Conservation (phyloP, 1,140 invertebrate genomes). For the Drosophila dunni region DNA sequence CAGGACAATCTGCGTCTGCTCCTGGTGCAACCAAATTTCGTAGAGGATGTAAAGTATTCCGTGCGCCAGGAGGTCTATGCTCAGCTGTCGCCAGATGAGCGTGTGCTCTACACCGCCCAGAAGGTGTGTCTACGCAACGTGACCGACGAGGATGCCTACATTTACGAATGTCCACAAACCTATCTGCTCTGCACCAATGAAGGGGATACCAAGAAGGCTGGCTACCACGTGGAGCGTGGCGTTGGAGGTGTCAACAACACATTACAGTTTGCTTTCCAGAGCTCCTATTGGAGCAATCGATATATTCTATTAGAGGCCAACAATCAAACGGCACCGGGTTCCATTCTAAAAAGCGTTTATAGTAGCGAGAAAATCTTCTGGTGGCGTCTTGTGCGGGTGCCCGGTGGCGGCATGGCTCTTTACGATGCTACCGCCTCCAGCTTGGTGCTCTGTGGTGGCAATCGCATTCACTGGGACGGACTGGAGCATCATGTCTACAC, state of each 20-base stretch:
- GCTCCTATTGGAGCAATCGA: slow-evolving; percentile 62
- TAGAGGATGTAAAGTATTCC: slow-evolving; percentile 22
- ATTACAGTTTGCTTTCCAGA: slow-evolving; percentile 55
- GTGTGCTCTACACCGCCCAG: slow-evolving; percentile 53
- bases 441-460: slow-evolving; percentile 65
- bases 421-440: slow-evolving; percentile 45
- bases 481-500: slow-evolving; percentile 70
- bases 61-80: slow-evolving; percentile 44
- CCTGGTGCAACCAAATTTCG: slow-evolving; percentile 41
- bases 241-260: slow-evolving; percentile 28
- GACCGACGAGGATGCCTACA: slow-evolving; percentile 50
- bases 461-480: slow-evolving; percentile 59
- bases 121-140: slow-evolving; percentile 67
- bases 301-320: slow-evolving; percentile 55
- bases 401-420: slow-evolving; percentile 46
- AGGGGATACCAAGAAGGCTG: slow-evolving; percentile 57
- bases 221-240: slow-evolving; percentile 52
- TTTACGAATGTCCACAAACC: slow-evolving; percentile 73
- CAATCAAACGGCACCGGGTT: slow-evolving; percentile 20
- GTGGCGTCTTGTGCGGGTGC: slow-evolving; percentile 50
- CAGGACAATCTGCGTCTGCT: slow-evolving; percentile 52
- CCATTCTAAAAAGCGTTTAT: slow-evolving; percentile 70
- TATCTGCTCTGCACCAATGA: slow-evolving; percentile 70
- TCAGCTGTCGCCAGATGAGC: slow-evolving; percentile 49
- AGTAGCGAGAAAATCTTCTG: slow-evolving; percentile 44